A percentile compares a stretch with the other conserved stretches of the same genome.
Conservation (phyloP, 2,797 vertebrate genomes). For the Brotula barbata region DNA sequence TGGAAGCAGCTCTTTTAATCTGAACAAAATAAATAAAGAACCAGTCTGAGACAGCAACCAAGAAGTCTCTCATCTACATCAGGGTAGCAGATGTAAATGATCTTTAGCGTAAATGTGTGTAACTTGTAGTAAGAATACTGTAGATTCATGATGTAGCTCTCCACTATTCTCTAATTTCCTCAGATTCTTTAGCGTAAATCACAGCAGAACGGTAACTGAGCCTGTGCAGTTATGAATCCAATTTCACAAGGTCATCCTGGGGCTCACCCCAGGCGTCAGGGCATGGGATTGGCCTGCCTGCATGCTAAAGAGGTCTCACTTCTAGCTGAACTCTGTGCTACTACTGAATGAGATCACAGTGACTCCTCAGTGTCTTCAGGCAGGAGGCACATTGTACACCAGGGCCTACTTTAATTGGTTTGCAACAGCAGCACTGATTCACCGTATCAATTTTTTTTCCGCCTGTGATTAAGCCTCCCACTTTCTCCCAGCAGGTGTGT, state of each 20-base stretch:
- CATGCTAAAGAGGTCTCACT: constrained; percentile 29
- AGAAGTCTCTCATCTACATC: too few relatives aligned
- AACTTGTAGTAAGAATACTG: background rate
- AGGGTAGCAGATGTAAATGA: background rate
- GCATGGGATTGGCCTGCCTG: constrained; percentile 2
- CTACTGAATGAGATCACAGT: constrained; percentile 32
- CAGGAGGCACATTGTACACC: constrained; percentile 18
- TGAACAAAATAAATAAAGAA: too few relatives aligned
- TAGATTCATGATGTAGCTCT: background rate
- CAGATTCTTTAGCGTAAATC: background rate
- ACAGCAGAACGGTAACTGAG: constrained; percentile 17
- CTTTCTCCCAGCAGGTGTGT: constrained; percentile 52
- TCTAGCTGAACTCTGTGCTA: constrained; percentile 19
- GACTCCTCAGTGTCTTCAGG: constrained; percentile 37
- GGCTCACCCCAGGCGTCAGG: constrained; percentile 1
- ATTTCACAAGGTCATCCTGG: constrained; percentile 15
- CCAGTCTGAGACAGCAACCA: too few relatives aligned
- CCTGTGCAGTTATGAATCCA: constrained; percentile 25
- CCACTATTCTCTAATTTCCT: constrained; percentile 25
- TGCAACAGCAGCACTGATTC: constrained; percentile 46
- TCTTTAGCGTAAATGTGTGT: constrained; percentile 6
- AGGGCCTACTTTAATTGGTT: constrained; percentile 32
- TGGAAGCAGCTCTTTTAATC: too few relatives aligned
- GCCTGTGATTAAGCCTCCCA: constrained; percentile 47
- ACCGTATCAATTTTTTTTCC: constrained; percentile 15